Evolutionary conservation across 2,888 invertebrate species (phyloP).

Genomic region (Melanotus villosus): DNA sequence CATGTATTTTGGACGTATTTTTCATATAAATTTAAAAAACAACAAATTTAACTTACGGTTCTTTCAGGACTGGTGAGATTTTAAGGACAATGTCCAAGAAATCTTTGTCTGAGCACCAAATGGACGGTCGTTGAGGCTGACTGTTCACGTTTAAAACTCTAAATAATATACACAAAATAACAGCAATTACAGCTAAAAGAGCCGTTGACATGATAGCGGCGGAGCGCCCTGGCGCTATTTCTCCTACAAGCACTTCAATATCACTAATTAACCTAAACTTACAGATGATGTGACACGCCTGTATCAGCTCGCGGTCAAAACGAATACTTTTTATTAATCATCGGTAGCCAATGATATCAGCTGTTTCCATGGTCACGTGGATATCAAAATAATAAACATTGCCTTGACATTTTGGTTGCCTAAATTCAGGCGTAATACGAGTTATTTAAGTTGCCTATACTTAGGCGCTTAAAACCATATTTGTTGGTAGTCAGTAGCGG

Average conservation of each 20-base stretch:
- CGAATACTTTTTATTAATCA: slow-evolving; percentile 19
- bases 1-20: too few species aligned
- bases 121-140: slow-evolving; percentile 82
- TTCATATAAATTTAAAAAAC: too few species aligned
- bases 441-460: too few species aligned
- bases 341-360: slow-evolving; percentile 19
- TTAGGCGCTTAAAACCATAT: too few species aligned
- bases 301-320: slow-evolving; percentile 9
- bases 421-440: slow-evolving; percentile 5
- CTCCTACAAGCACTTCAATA: slow-evolving; percentile 50
- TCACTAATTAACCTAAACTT: slow-evolving; percentile 28
- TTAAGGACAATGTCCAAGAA: slow-evolving; percentile 85
- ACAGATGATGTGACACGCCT: slow-evolving; percentile 27
- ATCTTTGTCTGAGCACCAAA: slow-evolving; percentile 82
- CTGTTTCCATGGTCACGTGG: slow-evolving; percentile 14
- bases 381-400: not conserved
- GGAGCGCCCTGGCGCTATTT: slow-evolving; percentile 53
- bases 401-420: slow-evolving; percentile 18
- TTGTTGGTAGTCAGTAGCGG: too few species aligned
- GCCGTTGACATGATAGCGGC: slow-evolving; percentile 81
- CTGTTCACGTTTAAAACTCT: slow-evolving; percentile 89
- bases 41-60: slow-evolving; percentile 95
- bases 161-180: slow-evolving; percentile 86
- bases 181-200: slow-evolving; percentile 83
- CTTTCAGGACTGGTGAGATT: slow-evolving; percentile 83